A percentile compares a stretch with the other conserved stretches of the same genome.
phyloP scores from a whole-genome alignment of 2,797 vertebrate genomes.

The Knipowitschia caucasica region DNA sequence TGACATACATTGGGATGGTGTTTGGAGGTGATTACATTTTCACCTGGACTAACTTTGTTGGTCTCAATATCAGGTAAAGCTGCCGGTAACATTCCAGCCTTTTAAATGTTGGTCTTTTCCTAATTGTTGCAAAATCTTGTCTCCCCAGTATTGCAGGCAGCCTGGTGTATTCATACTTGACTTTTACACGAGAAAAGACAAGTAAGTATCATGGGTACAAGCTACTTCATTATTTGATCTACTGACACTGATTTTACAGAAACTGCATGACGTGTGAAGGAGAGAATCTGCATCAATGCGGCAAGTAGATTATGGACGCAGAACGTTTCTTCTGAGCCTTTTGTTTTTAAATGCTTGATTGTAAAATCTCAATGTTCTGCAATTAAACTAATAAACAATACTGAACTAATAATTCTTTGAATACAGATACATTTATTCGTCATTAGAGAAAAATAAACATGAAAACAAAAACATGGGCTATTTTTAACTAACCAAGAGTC shows the following conservation, averaged over 20 bases:
- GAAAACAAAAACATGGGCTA: constrained; percentile 51
- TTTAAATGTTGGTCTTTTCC: neutral
- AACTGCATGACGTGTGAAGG: neutral
- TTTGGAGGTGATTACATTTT: constrained; percentile 98
- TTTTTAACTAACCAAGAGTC: constrained; percentile 44
- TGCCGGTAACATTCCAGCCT: neutral
- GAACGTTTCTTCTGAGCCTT: neutral
- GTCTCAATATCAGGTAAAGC: constrained; percentile 92
- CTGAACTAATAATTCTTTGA: constrained; percentile 54
- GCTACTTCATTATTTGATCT: constrained; percentile 4
- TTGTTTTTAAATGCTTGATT: too few species aligned
- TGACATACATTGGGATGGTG: constrained; percentile 97
- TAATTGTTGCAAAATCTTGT: neutral
- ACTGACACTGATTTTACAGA: constrained; percentile 3
- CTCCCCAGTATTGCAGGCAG: constrained; percentile 89
- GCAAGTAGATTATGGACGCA: neutral
- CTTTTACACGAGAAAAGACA: constrained; percentile 86
- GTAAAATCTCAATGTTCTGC: too few species aligned
- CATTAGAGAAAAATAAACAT: constrained; percentile 49
- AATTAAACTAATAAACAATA: too few species aligned
- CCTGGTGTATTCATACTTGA: constrained; percentile 94
- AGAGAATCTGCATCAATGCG: neutral
- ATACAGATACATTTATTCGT: constrained; percentile 60
- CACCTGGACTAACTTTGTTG: constrained; percentile 94
- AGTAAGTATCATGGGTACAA: constrained; percentile 63